phyloP scores from a whole-genome alignment of 2,888 invertebrate genomes.

The Diarsia rubi region DNA sequence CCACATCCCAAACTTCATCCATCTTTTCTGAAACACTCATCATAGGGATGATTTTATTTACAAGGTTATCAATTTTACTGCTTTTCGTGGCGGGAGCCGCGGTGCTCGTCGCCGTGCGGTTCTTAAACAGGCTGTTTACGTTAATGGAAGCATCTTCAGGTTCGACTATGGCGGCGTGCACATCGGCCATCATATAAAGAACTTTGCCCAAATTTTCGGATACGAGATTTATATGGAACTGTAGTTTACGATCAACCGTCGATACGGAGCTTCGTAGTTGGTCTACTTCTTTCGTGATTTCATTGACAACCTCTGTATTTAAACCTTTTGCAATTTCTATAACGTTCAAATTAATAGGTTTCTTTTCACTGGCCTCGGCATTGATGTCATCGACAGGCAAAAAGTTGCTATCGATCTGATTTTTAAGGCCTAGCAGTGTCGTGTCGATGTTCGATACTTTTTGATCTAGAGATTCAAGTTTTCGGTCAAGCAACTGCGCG shows the following conservation, averaged over 20 bases:
- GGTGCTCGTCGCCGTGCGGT: conserved; percentile 91
- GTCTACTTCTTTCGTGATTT: conserved; percentile 95
- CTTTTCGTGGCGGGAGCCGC: conserved; percentile 91
- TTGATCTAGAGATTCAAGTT: conserved; percentile 94
- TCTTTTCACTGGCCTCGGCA: conserved; percentile 96
- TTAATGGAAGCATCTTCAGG: conserved; percentile 91
- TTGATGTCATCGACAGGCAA: conserved; percentile 95
- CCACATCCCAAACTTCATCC: conserved; percentile 98
- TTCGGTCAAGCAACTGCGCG: conserved; percentile 91
- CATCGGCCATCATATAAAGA: conserved; percentile 94
- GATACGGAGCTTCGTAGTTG: conserved; percentile 94
- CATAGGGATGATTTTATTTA: conserved; percentile 96
- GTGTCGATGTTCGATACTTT: conserved; percentile 96
- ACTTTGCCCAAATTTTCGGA: conserved; percentile 96
- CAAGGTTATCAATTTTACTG: conserved; percentile 95
- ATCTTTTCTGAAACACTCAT: conserved; percentile 96
- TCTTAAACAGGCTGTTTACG: conserved; percentile 87
- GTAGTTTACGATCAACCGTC: conserved; percentile 95
- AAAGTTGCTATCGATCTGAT: conserved; percentile 95
- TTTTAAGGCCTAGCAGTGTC: conserved; percentile 94
- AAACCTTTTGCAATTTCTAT: conserved; percentile 96
- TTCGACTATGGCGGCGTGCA: conserved; percentile 96
- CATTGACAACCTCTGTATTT: conserved; percentile 95
- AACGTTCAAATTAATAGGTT: conserved; percentile 95
- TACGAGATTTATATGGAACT: conserved; percentile 96